A percentile compares a stretch with the other conserved stretches of the same genome.
These are phyloP conservation scores for Gnatocerus cornutus DNA, from an alignment of 2,888 invertebrate species.

Conservation along the genomic window DNA sequence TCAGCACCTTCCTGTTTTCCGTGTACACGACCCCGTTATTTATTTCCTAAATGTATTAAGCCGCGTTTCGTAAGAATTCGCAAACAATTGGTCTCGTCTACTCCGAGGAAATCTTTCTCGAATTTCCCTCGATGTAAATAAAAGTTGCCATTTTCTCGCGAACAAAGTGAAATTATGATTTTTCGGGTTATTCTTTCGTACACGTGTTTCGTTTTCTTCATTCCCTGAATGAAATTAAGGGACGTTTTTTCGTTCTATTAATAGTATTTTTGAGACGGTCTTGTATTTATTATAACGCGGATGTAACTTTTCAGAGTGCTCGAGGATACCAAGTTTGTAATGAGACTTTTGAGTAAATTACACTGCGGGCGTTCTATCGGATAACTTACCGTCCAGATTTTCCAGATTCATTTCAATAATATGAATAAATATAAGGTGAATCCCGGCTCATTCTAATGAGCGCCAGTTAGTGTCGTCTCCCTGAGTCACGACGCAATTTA, in stretches of 20 bases:
- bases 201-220: slow-evolving; percentile 45
- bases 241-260: slow-evolving; percentile 37
- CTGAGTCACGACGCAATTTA: slow-evolving; percentile 74
- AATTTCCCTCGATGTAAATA: slow-evolving; percentile 71
- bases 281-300: slow-evolving; percentile 27
- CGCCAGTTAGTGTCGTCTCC: slow-evolving; percentile 71
- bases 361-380: slow-evolving; percentile 49
- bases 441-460: slow-evolving; percentile 71
- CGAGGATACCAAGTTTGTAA: slow-evolving; percentile 34
- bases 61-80: slow-evolving; percentile 64
- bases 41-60: slow-evolving; percentile 69
- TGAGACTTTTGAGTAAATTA: slow-evolving; percentile 51
- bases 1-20: slow-evolving; percentile 69
- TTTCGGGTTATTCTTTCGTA: slow-evolving; percentile 48
- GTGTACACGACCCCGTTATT: slow-evolving; percentile 65
- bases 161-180: slow-evolving; percentile 63
- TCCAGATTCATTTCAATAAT: slow-evolving; percentile 71
- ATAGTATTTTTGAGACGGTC: slow-evolving; percentile 37
- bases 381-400: slow-evolving; percentile 57
- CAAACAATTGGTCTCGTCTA: slow-evolving; percentile 65
- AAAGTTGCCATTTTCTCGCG: slow-evolving; percentile 68
- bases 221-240: slow-evolving; percentile 37
- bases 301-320: slow-evolving; percentile 32
- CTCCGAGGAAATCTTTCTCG: slow-evolving; percentile 67
- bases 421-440: slow-evolving; percentile 72